phyloP scores from a whole-genome alignment of 2,797 vertebrate genomes.

The Anableps anableps region DNA sequence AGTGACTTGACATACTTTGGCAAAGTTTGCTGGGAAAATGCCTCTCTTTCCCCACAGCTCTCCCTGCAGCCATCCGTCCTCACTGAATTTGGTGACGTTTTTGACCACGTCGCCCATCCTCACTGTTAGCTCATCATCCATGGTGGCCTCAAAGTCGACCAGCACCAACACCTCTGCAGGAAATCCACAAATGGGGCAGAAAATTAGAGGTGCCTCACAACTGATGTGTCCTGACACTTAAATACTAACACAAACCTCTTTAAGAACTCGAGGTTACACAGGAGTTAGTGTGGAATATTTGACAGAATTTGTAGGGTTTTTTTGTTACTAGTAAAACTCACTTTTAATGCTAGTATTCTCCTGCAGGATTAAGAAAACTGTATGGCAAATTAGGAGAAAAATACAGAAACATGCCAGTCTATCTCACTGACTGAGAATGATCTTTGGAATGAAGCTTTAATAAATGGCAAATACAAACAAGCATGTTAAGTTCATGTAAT shows the following conservation, averaged over 20 bases:
- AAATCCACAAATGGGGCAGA: conserved; percentile 57
- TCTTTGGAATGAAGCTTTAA: not conserved
- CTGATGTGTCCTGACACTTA: conserved; percentile 53
- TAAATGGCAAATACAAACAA: not conserved
- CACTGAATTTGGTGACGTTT: conserved; percentile 75
- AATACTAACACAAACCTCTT: conserved; percentile 24
- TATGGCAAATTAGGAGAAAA: not conserved
- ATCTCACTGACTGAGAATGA: not conserved
- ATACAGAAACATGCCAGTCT: not conserved
- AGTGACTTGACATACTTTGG: conserved; percentile 78
- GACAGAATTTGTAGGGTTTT: not conserved
- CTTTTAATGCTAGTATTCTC: not conserved
- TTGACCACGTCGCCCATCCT: conserved; percentile 83
- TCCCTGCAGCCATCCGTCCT: conserved; percentile 88
- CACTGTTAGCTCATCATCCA: conserved; percentile 82
- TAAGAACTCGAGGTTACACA: conserved; percentile 5
- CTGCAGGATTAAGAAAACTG: not conserved
- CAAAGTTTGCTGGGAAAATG: conserved; percentile 85
- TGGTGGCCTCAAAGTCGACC: conserved; percentile 82
- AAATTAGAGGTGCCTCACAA: conserved; percentile 49
- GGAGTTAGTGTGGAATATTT: not conserved
- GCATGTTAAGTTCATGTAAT: not conserved
- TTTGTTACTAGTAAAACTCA: not conserved
- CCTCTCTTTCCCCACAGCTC: conserved; percentile 82
- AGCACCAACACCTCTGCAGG: conserved; percentile 86